Evolutionary conservation across 2,888 invertebrate species (phyloP), one percentile per base, ranked within the genome.

Genomic region (Hypomecis punctinalis): DNA sequence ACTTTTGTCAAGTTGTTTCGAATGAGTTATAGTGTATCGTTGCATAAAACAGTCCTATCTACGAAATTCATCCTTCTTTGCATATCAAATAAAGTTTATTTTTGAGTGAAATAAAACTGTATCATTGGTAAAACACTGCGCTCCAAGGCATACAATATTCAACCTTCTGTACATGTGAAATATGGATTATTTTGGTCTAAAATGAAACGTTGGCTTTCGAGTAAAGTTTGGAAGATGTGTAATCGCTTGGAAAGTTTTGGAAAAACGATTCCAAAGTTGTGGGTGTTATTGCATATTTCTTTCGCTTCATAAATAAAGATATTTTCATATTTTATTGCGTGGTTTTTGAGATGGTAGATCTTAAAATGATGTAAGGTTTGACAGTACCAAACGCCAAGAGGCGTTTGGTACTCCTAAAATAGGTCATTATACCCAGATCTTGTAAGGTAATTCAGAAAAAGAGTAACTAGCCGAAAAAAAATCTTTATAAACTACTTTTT

Each of bases 1-100:
- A 86, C 80, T 87, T 85, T 84, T 85, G 82, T 81, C 84, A 81
- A 85, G 79, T 82, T 79, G 57, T 73, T 63, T 70, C 67, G 72
- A 78, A 75, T 84, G 86, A 85, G 79, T 84, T 84, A 85, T 85
- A 77, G 79, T 75, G 76, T 59, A 70, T 63, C 52, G 62, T 46
- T 66, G 66, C 59, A 62, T 66, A 64, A 66, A 68, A 61, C 66
- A 54, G 36, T 54, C 6, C 42, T 4, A 35, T 5, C 1, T 10
- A n/a, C 53, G 36, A 59, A 23, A 49, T 0, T 5, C 3, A n/a
- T n/a, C 51, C 45, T 11, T 59, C 51, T 59, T 42, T 11, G 9
- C n/a, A 23, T 6, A 0, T 1, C 0, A 35, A 10, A 43, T 36
- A 59, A 8, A 10, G 43, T 49, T 59, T 33, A 36, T 13, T 40